phyloP scores from a whole-genome alignment of 2,113 vertebrate species.

The Trachemys scripta region DNA sequence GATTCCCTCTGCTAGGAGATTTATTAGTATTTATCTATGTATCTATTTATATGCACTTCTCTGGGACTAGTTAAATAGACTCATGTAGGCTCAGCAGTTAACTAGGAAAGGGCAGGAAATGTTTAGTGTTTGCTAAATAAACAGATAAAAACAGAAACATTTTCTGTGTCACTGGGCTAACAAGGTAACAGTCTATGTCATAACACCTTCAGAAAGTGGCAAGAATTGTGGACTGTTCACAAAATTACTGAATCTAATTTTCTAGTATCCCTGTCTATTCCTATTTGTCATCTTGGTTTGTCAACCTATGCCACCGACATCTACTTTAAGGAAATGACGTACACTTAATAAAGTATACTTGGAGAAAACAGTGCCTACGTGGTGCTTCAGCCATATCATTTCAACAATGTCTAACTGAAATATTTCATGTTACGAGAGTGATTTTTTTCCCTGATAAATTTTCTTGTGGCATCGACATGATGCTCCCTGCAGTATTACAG shows the following conservation, averaged over 20 bases:
- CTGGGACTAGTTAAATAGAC: not conserved
- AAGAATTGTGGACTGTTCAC: not conserved
- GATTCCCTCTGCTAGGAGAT: not conserved
- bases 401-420: not conserved
- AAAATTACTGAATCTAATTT: not conserved
- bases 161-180: not conserved
- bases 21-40: not conserved
- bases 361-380: not conserved
- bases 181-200: not conserved
- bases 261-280: not conserved
- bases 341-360: not conserved
- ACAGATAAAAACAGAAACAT: not conserved
- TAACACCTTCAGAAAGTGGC: not conserved
- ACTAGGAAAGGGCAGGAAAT: not conserved
- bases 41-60: not conserved
- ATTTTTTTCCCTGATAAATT: not conserved
- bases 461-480: not conserved
- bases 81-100: not conserved
- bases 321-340: not conserved
- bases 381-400: not conserved
- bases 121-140: not conserved
- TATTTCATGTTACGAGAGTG: not conserved
- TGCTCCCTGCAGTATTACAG: not conserved
- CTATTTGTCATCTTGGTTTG: not conserved
- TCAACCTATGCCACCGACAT: not conserved